A percentile compares a stretch with the other conserved stretches of the same genome.
Conservation (phyloP, 1,140 invertebrate species). For the Lithobius niger region DNA sequence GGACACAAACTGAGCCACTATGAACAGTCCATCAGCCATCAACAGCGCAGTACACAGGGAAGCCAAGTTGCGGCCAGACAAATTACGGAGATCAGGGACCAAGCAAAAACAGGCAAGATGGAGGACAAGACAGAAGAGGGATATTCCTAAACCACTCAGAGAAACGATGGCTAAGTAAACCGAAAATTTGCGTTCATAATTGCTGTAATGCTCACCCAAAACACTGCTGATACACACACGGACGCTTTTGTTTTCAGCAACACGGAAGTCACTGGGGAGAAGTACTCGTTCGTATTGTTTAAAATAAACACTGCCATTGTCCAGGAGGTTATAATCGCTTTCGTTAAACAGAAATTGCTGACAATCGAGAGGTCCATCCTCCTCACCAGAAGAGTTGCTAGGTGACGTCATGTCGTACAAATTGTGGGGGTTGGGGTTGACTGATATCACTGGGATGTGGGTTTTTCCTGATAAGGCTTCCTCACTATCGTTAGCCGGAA, state of each 20-base stretch:
- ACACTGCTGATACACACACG: slow-evolving; percentile 22
- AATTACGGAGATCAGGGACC: slow-evolving; percentile 36
- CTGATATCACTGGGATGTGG: not conserved
- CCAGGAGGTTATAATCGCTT: not conserved
- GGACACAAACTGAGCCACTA: slow-evolving; percentile 29
- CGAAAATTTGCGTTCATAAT: slow-evolving; percentile 34
- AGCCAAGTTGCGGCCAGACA: slow-evolving; percentile 40
- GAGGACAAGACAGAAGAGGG: slow-evolving; percentile 34
- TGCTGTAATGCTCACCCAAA: slow-evolving; percentile 44
- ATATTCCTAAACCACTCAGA: slow-evolving; percentile 33
- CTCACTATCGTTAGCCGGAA: not conserved
- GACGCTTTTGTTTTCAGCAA: not conserved
- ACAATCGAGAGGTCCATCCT: not conserved
- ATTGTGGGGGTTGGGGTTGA: not conserved
- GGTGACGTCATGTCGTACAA: not conserved
- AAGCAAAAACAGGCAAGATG: slow-evolving; percentile 36
- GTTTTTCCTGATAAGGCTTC: not conserved
- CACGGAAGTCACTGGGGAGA: not conserved
- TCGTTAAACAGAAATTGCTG: not conserved
- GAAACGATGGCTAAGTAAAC: slow-evolving; percentile 34
- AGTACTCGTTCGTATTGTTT: not conserved
- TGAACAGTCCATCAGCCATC: slow-evolving; percentile 35
- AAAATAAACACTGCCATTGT: not conserved
- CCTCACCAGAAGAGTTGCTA: not conserved
- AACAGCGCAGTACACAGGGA: slow-evolving; percentile 36